Evolutionary conservation across 2,888 invertebrate genomes (phyloP).

Genomic region (Phortica okadai): DNA sequence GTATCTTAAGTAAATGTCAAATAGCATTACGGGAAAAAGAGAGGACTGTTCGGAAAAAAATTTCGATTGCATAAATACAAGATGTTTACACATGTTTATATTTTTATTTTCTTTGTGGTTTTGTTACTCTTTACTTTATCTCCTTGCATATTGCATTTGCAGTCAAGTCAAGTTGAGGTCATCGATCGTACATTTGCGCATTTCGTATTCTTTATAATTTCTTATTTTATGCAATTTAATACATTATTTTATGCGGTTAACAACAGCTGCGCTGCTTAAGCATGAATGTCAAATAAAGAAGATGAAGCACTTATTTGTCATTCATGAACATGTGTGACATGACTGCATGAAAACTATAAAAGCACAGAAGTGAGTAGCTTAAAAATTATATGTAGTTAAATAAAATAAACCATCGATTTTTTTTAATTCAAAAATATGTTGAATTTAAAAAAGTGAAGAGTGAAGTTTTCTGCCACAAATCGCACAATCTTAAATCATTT

Average conservation of each 20-base stretch:
- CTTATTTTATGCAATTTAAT: conserved; percentile 9
- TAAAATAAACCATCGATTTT: background rate
- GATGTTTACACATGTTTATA: background rate
- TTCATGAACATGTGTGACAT: background rate
- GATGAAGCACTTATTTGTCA: background rate
- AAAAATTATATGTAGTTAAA: background rate
- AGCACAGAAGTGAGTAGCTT: too few relatives aligned
- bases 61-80: background rate
- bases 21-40: too few relatives aligned
- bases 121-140: background rate
- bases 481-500: background rate
- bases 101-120: background rate
- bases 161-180: background rate
- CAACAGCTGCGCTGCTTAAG: conserved; percentile 1
- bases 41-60: too few relatives aligned
- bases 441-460: background rate
- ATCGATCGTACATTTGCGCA: conserved; percentile 11
- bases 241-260: conserved; percentile 9
- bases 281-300: background rate
- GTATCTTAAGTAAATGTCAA: too few relatives aligned
- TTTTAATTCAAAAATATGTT: background rate
- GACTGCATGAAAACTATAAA: background rate
- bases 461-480: background rate
- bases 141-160: background rate
- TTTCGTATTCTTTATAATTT: background rate